These are phyloP conservation scores for Strix aluco DNA, from an alignment of 2,113 vertebrate species.

Conservation along the genomic window DNA sequence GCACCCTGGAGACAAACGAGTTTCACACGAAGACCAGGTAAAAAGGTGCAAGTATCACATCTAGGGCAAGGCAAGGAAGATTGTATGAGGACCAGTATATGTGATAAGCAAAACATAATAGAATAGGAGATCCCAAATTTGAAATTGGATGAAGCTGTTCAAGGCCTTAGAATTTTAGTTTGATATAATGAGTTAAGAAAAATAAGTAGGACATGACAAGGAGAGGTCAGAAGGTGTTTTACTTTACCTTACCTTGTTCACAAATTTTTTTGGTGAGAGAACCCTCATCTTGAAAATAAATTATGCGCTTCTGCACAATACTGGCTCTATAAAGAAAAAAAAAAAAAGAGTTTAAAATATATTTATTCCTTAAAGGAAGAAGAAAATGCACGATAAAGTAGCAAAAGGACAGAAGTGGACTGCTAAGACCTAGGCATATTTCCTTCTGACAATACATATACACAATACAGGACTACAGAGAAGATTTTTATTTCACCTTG, in stretches of 20 bases:
- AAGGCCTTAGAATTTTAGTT: background rate
- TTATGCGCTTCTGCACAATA: conserved; percentile 96
- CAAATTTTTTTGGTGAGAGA: conserved; percentile 93
- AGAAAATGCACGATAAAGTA: background rate
- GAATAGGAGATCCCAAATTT: background rate
- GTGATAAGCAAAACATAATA: background rate
- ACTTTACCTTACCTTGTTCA: conserved; percentile 88
- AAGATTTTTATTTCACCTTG: background rate
- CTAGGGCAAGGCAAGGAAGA: background rate
- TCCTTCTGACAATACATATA: background rate
- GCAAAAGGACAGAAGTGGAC: background rate
- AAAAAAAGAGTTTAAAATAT: background rate
- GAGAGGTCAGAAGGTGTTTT: background rate
- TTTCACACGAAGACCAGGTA: background rate
- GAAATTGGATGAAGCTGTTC: background rate
- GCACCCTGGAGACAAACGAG: background rate
- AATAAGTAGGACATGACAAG: background rate
- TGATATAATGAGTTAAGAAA: background rate
- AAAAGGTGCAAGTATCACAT: background rate
- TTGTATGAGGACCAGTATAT: rapidly evolving
- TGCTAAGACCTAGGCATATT: background rate
- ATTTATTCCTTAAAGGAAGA: background rate
- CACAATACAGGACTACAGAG: background rate
- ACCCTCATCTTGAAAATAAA: conserved; percentile 98
- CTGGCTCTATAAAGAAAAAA: conserved; percentile 81